Percentiles rank a stretch among this genome's conserved stretches.
phyloP scores from a whole-genome alignment of 37 sponge, comb jelly and placozoan species.

The Halichondria panicea region DNA sequence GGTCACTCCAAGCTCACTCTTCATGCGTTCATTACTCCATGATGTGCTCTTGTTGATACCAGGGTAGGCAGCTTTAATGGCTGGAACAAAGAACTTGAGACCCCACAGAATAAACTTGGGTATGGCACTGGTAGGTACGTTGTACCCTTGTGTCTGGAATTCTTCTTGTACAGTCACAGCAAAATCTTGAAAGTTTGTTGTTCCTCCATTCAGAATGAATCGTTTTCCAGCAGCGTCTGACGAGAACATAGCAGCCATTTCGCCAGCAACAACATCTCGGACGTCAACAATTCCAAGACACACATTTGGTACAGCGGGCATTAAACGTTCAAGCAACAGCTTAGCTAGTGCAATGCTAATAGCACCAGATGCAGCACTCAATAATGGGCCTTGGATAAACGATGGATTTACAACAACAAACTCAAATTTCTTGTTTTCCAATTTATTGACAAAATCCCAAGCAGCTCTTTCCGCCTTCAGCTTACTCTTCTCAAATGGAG shows the following conservation, averaged over 20 bases:
- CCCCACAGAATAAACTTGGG: constrained; percentile 62
- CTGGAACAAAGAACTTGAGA: constrained; percentile 33
- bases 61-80: constrained; percentile 25
- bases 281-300: constrained; percentile 70
- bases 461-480: constrained; percentile 82
- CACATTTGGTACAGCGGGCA: constrained; percentile 63
- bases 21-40: constrained; percentile 64
- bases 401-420: constrained; percentile 76
- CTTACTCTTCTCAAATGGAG: constrained; percentile 83
- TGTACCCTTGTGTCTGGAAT: constrained; percentile 84
- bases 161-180: constrained; percentile 55
- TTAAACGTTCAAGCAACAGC: constrained; percentile 40
- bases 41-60: constrained; percentile 24
- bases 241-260: constrained; percentile 79
- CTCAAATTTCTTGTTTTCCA: constrained; percentile 77
- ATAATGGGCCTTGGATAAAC: constrained; percentile 72
- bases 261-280: constrained; percentile 86
- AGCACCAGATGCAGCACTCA: constrained; percentile 43
- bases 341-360: constrained; percentile 9
- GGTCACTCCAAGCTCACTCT: constrained; percentile 59
- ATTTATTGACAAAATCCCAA: constrained; percentile 75
- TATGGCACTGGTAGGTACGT: constrained; percentile 9
- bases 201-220: constrained; percentile 12
- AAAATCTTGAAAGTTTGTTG: constrained; percentile 45
- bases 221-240: constrained; percentile 78